Base-by-base conservation (phyloP, 2,113 vertebrate species). In the Hypomesus transpacificus region DNA sequence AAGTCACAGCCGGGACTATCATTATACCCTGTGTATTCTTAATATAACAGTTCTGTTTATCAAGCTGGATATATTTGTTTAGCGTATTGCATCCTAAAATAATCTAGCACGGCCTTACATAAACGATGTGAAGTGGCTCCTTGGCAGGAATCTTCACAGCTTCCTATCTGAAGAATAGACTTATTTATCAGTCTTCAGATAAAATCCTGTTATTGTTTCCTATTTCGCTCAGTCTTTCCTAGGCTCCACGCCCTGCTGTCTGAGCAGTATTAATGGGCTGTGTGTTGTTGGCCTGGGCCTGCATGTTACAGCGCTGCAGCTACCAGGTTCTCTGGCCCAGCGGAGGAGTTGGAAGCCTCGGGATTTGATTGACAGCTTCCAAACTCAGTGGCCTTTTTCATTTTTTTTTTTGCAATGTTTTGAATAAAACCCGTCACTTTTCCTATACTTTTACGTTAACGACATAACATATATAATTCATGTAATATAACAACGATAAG, bases 131-230 rank as follows among this genome's bases (percentile, higher is more conserved):
- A 65, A 58, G 65, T 67, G 56, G 56, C 59, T 53, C 14, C 50
- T 69, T 67, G 17, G 69, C 66, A 69, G 26, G 53, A 50, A 56
- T n/a, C 46, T 69, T 54, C 57, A 79, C 74, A 70, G 78, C 67
- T 86, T 91, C 85, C 85, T 86, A 78, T 80, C 81, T 74, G 11
- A 84, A 82, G 80, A 79, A 90, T 78, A 63, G 61, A 21, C n/a
- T 1, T 52, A 79, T 87, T 79, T 77, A 83, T 89, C 84, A 86
- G 80, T 73, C 74, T 79, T 73, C 21, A 75, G 70, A 88, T 86
- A 68, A 76, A 78, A 75, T 85, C 73, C 64, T 83, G 78, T 88
- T 81, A 80, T 85, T 62, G 70, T 88, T 90, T 87, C 80, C 78
- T 78, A 21, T 66, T 81, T 50, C 64, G 59, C 54, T 85, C 73